A percentile compares a stretch with the other conserved stretches of the same genome.
Evolutionary conservation across 1,140 invertebrate species (phyloP).

Genomic region (Neodiprion fabricii): DNA sequence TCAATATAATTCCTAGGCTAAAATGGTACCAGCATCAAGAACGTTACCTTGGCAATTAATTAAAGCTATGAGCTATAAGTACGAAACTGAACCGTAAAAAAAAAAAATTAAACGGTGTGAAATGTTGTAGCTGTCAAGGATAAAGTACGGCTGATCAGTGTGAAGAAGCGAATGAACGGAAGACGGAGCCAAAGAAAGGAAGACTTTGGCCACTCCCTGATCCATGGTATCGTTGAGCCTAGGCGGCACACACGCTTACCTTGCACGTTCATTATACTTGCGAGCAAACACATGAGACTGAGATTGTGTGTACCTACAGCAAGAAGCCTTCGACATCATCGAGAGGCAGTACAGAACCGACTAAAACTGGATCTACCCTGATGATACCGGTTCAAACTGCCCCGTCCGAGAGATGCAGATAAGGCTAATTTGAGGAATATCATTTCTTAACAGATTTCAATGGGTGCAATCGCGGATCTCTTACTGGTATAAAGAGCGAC

Average conservation of each 20-base stretch:
- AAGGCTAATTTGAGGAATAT: neutral
- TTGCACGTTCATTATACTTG: no score
- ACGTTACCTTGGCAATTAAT: neutral
- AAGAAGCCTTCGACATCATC: neutral
- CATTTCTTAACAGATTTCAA: neutral
- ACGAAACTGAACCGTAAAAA: neutral
- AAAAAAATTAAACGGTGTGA: neutral
- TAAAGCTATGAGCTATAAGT: neutral
- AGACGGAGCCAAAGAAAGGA: neutral
- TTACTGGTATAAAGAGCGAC: neutral
- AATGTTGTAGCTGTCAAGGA: neutral
- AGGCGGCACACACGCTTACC: neutral
- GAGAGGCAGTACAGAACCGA: slow-evolving; percentile 4
- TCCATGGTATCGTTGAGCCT: neutral
- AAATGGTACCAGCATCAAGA: no score
- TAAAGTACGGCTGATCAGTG: neutral
- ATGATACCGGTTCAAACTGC: neutral
- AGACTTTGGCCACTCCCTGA: neutral
- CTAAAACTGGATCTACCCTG: neutral
- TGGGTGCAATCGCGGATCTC: neutral
- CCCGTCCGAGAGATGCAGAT: neutral
- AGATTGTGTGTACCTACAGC: neutral
- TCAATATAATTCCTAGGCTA: no score
- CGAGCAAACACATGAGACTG: no score
- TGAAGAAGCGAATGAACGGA: neutral